These are phyloP conservation scores for Mya arenaria DNA, from an alignment of 1,140 invertebrate species.

Conservation along the genomic window DNA sequence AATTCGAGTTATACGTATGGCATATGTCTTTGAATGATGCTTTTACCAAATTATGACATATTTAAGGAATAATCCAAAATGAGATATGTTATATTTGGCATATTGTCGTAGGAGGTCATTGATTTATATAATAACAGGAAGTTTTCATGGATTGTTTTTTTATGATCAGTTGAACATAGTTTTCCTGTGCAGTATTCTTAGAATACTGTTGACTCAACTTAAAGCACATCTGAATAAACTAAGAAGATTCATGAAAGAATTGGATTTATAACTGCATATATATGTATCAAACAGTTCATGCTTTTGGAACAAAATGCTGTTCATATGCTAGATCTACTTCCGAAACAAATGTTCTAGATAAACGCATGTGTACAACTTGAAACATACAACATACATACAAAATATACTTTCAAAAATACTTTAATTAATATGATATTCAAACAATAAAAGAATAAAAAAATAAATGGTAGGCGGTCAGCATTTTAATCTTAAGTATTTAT, in stretches of 20 bases:
- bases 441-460: too few species aligned
- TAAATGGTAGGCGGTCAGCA: too few species aligned
- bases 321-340: neutral
- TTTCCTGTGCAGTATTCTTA: conserved; percentile 83
- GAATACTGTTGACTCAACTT: conserved; percentile 83
- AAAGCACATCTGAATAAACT: conserved; percentile 82
- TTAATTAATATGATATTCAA: too few species aligned
- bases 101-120: too few species aligned
- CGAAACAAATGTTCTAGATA: neutral
- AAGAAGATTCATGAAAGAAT: conserved; percentile 83
- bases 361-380: neutral
- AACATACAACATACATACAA: neutral
- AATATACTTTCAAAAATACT: neutral
- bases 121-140: too few species aligned
- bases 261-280: neutral
- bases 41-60: too few species aligned
- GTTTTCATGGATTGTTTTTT: too few species aligned
- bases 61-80: too few species aligned
- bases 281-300: neutral
- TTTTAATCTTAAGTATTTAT: too few species aligned
- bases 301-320: neutral
- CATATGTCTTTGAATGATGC: too few species aligned
- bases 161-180: conserved; percentile 81
- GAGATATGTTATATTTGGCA: too few species aligned
- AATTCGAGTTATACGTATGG: too few species aligned